Evolutionary conservation across 2,113 vertebrate genomes (phyloP), one percentile per base, ranked within the genome.

Genomic region (Eclectus roratus): DNA sequence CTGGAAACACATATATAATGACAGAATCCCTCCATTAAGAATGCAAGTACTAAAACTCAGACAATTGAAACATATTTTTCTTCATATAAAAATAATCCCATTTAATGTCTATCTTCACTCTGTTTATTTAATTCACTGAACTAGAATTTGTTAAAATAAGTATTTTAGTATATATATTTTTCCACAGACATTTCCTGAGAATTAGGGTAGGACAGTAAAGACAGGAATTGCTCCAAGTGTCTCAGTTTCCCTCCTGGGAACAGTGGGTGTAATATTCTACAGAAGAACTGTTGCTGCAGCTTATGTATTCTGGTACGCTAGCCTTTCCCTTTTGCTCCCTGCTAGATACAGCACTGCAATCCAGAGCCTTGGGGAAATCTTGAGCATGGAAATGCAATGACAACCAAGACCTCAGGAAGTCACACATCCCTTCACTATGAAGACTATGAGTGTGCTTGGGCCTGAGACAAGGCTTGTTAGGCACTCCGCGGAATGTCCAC

Each of bases 301-400:
- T 72, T 20, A 35, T 1, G 0, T 24, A 18, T 46, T 53, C n/a
- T 27, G n/a, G 17, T 52, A 56, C 0, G 0, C 33, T 41, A 39
- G 24, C 37, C 39, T 79, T 65, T 66, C 73, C 24, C 16, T 82
- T 82, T 76, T 56, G 23, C 37, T 83, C 71, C 44, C 56, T 46
- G 19, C 35, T 82, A 43, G 13, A 20, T 27, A 11, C 31, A 70
- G 15, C 13, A 27, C 43, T 56, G 25, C 25, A 64, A 24, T 52
- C 20, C 60, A 60, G 66, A 79, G 37, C 28, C 66, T 11, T 60
- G 13, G 16, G 19, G 19, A 39, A 39, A 46, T 44, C 16, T 41
- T 52, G 28, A 52, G 16, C 46, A 31, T 25, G 19, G 33, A 73
- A 66, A n/a, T 8, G 7, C 41, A 35, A 27, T 11, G 24, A 46